Percentiles rank a stretch among this genome's conserved stretches.
These are phyloP conservation scores for Drosophila picticornis DNA, from an alignment of 2,888 invertebrate species.

Conservation along the genomic window DNA sequence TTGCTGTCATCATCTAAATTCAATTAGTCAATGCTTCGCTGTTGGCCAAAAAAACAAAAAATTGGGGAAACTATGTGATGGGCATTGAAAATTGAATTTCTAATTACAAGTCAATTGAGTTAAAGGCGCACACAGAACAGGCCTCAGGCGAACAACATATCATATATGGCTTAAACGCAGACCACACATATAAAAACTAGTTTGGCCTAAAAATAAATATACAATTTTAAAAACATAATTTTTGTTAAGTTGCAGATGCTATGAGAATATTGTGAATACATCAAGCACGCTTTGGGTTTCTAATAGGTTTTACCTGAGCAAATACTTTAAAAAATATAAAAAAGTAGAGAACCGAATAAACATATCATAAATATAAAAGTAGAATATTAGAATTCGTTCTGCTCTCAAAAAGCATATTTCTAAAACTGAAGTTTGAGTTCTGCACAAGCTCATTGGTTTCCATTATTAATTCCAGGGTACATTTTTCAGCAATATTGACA, in stretches of 20 bases:
- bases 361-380: not conserved
- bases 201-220: not conserved
- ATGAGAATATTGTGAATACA: not conserved
- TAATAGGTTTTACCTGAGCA: not conserved
- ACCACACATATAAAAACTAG: not conserved
- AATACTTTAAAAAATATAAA: not conserved
- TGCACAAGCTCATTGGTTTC: not conserved
- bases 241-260: not conserved
- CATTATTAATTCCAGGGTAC: not conserved
- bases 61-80: conserved; percentile 57
- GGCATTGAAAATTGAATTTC: conserved; percentile 50
- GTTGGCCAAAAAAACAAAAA: conserved; percentile 6
- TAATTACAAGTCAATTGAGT: conserved; percentile 32
- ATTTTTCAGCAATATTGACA: not conserved
- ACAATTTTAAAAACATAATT: not conserved
- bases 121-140: conserved; percentile 7
- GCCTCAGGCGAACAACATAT: not conserved
- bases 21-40: not conserved
- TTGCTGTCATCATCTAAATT: conserved; percentile 32
- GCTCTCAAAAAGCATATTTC: not conserved
- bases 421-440: not conserved
- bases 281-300: not conserved
- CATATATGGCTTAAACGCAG: not conserved
- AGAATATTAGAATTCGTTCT: not conserved
- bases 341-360: not conserved